Evolutionary conservation across 2,888 invertebrate species (phyloP).

Genomic region (Hanleya hanleyi): DNA sequence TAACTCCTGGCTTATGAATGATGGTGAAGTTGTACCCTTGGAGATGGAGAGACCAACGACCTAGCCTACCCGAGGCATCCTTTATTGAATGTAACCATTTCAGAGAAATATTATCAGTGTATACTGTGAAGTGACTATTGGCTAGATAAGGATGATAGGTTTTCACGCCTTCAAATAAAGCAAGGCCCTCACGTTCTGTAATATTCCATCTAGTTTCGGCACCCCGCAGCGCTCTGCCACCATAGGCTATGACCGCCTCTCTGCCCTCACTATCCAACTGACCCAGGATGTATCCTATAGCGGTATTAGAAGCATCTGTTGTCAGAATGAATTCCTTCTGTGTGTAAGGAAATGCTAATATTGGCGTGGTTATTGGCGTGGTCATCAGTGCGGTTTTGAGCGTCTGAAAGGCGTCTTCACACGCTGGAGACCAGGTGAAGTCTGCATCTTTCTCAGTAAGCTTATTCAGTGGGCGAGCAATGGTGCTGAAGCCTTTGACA

Average conservation of each 20-base stretch:
- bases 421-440: constrained; percentile 47
- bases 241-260: not conserved
- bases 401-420: constrained; percentile 48
- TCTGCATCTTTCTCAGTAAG: constrained; percentile 47
- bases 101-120: constrained; percentile 20
- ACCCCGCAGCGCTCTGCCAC: not conserved
- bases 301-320: constrained; percentile 22
- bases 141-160: not conserved
- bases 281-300: constrained; percentile 23
- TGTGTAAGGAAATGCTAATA: constrained; percentile 20
- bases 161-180: not conserved
- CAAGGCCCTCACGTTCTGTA: not conserved
- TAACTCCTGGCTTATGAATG: constrained; percentile 8
- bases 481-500: constrained; percentile 40
- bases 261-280: constrained; percentile 15
- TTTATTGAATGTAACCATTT: constrained; percentile 10
- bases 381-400: constrained; percentile 39
- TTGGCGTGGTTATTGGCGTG: constrained; percentile 18
- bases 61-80: constrained; percentile 1
- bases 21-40: constrained; percentile 17
- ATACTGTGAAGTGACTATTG: not conserved
- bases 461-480: constrained; percentile 49
- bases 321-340: constrained; percentile 6
- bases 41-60: constrained; percentile 4
- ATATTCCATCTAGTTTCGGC: not conserved